Evolutionary conservation across 2,888 invertebrate species (phyloP).

Genomic region (Dysmachus trigonus): DNA sequence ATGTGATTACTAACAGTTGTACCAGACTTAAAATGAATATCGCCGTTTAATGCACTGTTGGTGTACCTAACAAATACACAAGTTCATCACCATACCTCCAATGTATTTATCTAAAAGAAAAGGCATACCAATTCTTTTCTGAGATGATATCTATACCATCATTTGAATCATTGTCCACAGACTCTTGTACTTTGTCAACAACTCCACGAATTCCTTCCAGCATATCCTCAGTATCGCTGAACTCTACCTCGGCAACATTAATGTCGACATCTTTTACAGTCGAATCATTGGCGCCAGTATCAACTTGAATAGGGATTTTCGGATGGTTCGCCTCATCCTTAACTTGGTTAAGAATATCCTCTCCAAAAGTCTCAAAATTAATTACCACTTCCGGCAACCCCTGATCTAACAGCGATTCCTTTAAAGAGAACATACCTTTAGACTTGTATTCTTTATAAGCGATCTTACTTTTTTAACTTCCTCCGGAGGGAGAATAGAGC

Average conservation of each 20-base stretch:
- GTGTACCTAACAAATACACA: constrained; percentile 25
- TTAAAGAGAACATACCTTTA: not conserved
- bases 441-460: not conserved
- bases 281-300: not conserved
- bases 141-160: constrained; percentile 60
- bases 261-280: constrained; percentile 33
- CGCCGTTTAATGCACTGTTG: constrained; percentile 50
- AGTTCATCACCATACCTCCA: not conserved
- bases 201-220: constrained; percentile 85
- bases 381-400: constrained; percentile 60
- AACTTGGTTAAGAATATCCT: constrained; percentile 48
- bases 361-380: constrained; percentile 58
- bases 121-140: constrained; percentile 55
- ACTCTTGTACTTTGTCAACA: constrained; percentile 68
- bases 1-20: not conserved
- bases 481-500: not conserved
- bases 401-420: constrained; percentile 52
- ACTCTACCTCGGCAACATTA: constrained; percentile 69
- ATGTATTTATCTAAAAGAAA: not conserved
- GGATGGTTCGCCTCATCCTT: constrained; percentile 1
- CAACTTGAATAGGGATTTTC: not conserved
- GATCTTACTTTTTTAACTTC: constrained; percentile 19
- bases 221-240: constrained; percentile 86
- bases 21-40: constrained; percentile 37
- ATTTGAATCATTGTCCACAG: constrained; percentile 62